Base-by-base conservation (phyloP, 2,888 invertebrate species). In the Noctua comes region DNA sequence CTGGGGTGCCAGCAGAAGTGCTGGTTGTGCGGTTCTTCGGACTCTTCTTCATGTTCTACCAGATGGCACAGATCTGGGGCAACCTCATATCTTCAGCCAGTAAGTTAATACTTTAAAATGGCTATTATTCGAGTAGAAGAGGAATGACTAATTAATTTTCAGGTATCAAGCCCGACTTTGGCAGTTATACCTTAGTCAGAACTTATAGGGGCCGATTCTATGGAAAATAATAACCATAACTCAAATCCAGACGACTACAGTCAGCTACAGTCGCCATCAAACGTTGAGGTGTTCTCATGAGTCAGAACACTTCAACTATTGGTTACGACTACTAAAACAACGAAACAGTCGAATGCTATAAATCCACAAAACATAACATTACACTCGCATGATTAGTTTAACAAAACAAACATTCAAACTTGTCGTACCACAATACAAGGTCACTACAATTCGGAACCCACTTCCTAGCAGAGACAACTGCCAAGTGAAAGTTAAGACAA, bases 51-150 rank as follows among this genome's bases (percentile, higher is more conserved):
- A 98, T 99, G 98, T 98, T 99, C 93, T 99, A 99, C 94, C 99
- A 99, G 94, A 98, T 99, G 97, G 98, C 99, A n/a, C 98, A 99
- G 96, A 98, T 99, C 69, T 98, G 99, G 98, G 99, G 99, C 0
- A 99, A 99, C 94, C 97, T 99, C 16, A 98, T 99, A 82, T 99
- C 99, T 43, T 99, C 99, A 0, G 97, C 98, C 84, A 98, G 98
- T 98, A 93, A 96, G 97, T 93, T 36, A 31, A 27, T 3, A 6
- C 24, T n/a, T 36, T 36, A 4, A 48, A 18, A 66, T 16, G n/a
- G 40, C 40, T 43, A 68, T 64, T 21, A 62, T 21, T 36, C 11
- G n/a, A n/a, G n/a, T n/a, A n/a, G n/a, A n/a, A n/a, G n/a, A n/a
- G n/a, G n/a, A n/a, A n/a, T n/a, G 16, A 21, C 21, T 43, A 43